phyloP scores from a whole-genome alignment of 1,140 invertebrate genomes.

The Tetramorium simillimum region DNA sequence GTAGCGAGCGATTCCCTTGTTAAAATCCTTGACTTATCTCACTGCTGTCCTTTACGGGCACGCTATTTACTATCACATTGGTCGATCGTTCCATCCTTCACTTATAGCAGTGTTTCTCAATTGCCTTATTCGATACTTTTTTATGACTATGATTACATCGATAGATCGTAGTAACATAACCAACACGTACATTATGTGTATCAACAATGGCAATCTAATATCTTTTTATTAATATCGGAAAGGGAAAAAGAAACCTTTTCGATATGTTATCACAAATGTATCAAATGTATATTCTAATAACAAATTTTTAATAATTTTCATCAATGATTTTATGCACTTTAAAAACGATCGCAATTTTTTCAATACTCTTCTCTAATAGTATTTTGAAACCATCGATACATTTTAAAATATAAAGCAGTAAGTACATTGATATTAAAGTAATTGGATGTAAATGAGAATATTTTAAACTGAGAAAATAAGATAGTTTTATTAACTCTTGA shows the following conservation, averaged over 20 bases:
- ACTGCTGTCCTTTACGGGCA: not conserved
- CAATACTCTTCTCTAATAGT: not conserved
- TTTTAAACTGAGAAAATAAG: not conserved
- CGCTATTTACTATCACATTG: conserved; percentile 2
- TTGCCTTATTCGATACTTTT: not conserved
- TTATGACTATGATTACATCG: not conserved
- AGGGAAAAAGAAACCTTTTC: not conserved
- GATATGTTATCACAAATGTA: not conserved
- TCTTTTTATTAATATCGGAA: not conserved
- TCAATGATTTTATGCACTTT: not conserved
- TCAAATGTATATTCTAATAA: not conserved
- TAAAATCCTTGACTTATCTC: not conserved
- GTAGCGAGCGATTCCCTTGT: conserved; percentile 1
- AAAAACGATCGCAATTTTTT: not conserved
- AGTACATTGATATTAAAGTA: too few species aligned
- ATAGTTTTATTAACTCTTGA: not conserved
- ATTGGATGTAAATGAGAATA: not conserved
- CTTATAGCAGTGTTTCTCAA: conserved; percentile 3
- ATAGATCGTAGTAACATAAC: not conserved
- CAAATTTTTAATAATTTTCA: not conserved
- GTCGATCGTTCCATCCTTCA: not conserved
- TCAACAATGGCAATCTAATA: not conserved
- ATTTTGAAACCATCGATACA: not conserved
- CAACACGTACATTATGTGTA: not conserved
- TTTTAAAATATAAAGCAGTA: not conserved